Percentiles rank a stretch among this genome's conserved stretches.
These are phyloP conservation scores for Meleagris gallopavo DNA, from an alignment of 2,113 vertebrate genomes.

Conservation along the genomic window DNA sequence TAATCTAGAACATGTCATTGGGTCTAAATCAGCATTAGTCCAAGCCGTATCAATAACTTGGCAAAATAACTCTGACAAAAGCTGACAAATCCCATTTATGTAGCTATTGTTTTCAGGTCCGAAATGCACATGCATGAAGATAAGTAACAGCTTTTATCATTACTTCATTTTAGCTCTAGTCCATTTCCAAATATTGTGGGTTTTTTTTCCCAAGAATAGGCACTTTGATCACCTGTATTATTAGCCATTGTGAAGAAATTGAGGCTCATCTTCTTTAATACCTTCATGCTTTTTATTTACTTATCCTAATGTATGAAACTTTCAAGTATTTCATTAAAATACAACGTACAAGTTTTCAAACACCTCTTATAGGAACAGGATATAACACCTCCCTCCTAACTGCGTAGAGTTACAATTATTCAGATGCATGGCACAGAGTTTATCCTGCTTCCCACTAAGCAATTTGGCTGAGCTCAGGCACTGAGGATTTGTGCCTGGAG, in stretches of 20 bases:
- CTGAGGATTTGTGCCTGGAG: background rate
- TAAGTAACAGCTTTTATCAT: background rate
- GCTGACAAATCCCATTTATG: background rate
- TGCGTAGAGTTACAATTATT: background rate
- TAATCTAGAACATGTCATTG: background rate
- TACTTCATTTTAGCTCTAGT: background rate
- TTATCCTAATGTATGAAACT: background rate
- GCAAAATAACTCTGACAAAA: background rate
- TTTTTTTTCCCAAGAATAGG: background rate
- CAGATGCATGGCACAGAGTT: background rate
- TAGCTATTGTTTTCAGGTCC: background rate
- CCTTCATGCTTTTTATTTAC: background rate
- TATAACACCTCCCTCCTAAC: background rate
- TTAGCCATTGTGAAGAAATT: background rate
- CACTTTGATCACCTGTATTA: background rate
- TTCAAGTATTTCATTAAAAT: background rate
- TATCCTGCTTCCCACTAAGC: background rate
- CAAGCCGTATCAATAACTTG: background rate
- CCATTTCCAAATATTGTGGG: background rate
- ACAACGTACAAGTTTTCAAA: rapidly evolving
- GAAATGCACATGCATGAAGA: background rate
- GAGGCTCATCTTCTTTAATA: background rate
- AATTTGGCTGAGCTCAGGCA: background rate
- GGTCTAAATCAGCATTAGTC: background rate
- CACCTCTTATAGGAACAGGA: background rate